A percentile compares a stretch with the other conserved stretches of the same genome.
phyloP scores from a whole-genome alignment of 1,140 invertebrate genomes.

The Piezodorus guildinii region DNA sequence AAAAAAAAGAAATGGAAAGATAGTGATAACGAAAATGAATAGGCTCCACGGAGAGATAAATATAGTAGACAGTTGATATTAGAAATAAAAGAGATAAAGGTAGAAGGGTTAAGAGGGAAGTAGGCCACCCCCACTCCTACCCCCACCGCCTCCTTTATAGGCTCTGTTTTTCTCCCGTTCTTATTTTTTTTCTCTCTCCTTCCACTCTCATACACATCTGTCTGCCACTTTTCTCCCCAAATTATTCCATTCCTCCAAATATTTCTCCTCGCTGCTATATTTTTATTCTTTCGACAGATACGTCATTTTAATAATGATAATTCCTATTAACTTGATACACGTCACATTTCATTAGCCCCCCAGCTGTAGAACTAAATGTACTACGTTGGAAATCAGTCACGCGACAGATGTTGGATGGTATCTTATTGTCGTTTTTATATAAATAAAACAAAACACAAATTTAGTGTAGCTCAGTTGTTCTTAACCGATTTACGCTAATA shows the following conservation, averaged over 20 bases:
- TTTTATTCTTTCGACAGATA: too few relatives aligned
- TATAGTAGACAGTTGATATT: background rate
- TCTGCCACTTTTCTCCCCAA: background rate
- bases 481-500: slow-evolving; percentile 22
- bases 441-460: background rate
- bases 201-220: background rate
- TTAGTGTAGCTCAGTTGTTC: slow-evolving; percentile 13
- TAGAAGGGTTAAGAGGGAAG: background rate
- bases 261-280: background rate
- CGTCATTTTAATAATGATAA: too few relatives aligned
- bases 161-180: background rate
- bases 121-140: background rate
- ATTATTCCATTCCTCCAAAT: background rate
- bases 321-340: too few relatives aligned
- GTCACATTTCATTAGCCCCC: too few relatives aligned
- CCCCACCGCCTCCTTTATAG: background rate
- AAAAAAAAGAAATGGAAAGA: too few relatives aligned
- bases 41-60: background rate
- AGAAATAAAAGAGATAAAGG: background rate
- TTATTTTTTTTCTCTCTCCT: background rate
- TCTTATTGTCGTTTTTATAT: too few relatives aligned
- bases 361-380: too few relatives aligned
- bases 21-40: too few relatives aligned
- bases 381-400: too few relatives aligned
- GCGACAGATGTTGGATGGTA: too few relatives aligned